Evolutionary conservation across 2,888 invertebrate genomes (phyloP).

Genomic region (Leucophora obtusa): DNA sequence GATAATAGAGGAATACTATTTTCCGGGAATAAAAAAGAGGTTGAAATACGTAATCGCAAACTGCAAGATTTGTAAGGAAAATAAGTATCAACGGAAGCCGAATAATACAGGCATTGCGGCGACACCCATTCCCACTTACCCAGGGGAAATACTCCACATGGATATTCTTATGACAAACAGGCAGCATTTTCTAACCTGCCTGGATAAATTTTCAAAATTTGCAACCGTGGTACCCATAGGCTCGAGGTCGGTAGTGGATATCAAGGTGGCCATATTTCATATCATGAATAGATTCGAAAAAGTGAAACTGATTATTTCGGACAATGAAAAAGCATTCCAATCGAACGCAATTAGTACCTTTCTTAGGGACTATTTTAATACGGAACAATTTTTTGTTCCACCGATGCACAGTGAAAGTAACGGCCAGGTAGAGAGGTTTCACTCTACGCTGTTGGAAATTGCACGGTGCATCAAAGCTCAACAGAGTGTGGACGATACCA

Average conservation of each 20-base stretch:
- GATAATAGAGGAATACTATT: slow-evolving; percentile 37
- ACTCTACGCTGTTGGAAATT: slow-evolving; percentile 52
- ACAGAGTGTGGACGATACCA: slow-evolving; percentile 37
- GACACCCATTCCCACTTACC: slow-evolving; percentile 37
- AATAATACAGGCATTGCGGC: background rate
- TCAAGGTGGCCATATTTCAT: slow-evolving; percentile 35
- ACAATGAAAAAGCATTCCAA: slow-evolving; percentile 51
- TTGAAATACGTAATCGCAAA: slow-evolving; percentile 9
- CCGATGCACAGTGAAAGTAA: slow-evolving; percentile 51
- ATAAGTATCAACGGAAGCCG: slow-evolving; percentile 59
- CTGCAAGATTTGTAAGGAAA: slow-evolving; percentile 48
- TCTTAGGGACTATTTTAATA: no score
- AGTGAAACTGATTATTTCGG: slow-evolving; percentile 42
- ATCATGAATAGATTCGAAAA: slow-evolving; percentile 45
- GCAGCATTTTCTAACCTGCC: slow-evolving; percentile 38
- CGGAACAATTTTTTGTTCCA: no score
- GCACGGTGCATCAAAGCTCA: slow-evolving; percentile 49
- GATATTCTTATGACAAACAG: slow-evolving; percentile 42
- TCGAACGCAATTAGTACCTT: no score
- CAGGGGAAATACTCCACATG: slow-evolving; percentile 43
- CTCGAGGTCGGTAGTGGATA: slow-evolving; percentile 35
- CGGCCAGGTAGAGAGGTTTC: slow-evolving; percentile 55
- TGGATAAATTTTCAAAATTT: slow-evolving; percentile 57
- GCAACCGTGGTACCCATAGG: slow-evolving; percentile 23
- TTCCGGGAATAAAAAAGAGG: slow-evolving; percentile 36